Evolutionary conservation across 2,113 vertebrate species (phyloP).

Genomic region (Bos indicus): DNA sequence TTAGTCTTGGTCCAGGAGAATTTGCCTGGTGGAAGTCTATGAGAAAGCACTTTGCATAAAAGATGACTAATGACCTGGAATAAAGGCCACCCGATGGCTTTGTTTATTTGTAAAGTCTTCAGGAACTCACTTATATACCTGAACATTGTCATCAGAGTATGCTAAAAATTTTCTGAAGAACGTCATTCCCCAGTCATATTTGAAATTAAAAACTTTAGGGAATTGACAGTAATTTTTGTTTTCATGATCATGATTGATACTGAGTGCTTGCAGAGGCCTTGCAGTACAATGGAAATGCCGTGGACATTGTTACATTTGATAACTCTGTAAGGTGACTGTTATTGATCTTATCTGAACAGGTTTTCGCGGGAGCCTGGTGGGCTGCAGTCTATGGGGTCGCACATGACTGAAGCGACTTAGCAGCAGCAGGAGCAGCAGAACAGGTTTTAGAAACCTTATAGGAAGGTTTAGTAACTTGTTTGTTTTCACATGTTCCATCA

Average conservation of each 20-base stretch:
- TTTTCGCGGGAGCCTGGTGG: not conserved
- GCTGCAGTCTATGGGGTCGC: too few relatives aligned
- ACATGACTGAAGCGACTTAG: too few relatives aligned
- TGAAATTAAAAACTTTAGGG: not conserved
- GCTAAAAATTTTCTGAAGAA: not conserved
- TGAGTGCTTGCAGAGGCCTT: not conserved
- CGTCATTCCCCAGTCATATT: not conserved
- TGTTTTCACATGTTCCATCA: not conserved
- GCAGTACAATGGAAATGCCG: not conserved
- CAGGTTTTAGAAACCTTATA: not conserved
- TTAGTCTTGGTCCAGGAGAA: not conserved
- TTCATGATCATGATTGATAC: not conserved
- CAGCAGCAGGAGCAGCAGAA: too few relatives aligned
- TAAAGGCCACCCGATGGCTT: not conserved
- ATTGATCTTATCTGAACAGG: accelerated
- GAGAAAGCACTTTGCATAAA: not conserved
- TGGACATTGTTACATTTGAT: not conserved
- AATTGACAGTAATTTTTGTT: not conserved
- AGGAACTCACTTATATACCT: not conserved
- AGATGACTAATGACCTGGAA: not conserved
- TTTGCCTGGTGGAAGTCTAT: not conserved
- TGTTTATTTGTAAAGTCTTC: not conserved
- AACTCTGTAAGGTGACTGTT: not conserved
- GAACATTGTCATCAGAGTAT: not conserved
- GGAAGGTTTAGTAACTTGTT: not conserved